phyloP scores from a whole-genome alignment of 2,888 invertebrate genomes.

The Dexiosoma caninum region DNA sequence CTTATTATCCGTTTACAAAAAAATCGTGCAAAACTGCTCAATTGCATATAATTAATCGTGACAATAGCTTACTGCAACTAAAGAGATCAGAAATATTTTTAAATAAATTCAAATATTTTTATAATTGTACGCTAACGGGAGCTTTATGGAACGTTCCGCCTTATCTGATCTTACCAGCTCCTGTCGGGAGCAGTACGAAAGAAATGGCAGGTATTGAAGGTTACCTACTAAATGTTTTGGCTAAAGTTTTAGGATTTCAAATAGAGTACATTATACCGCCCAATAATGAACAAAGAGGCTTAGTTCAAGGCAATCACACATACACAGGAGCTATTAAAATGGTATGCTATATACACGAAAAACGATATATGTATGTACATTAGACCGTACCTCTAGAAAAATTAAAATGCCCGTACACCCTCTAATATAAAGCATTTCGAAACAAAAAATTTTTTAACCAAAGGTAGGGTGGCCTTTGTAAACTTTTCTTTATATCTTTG shows the following conservation, averaged over 20 bases:
- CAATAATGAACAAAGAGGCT: constrained; percentile 65
- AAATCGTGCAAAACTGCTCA: constrained; percentile 24
- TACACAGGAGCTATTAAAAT: constrained; percentile 62
- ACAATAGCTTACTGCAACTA: constrained; percentile 21
- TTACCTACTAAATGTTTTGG: constrained; percentile 38
- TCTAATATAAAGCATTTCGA: too few species aligned
- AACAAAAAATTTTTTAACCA: too few species aligned
- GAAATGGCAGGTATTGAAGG: constrained; percentile 55
- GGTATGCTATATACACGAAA: too few species aligned
- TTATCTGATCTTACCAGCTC: constrained; percentile 39
- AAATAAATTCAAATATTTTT: constrained; percentile 46
- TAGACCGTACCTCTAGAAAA: too few species aligned
- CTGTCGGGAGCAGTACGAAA: background rate
- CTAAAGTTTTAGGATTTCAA: constrained; percentile 31
- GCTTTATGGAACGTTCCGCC: constrained; percentile 64
- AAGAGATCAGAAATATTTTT: constrained; percentile 33
- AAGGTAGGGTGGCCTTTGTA: too few species aligned
- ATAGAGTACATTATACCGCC: constrained; percentile 56
- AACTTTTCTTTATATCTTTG: too few species aligned
- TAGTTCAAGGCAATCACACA: constrained; percentile 44
- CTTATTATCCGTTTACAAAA: constrained; percentile 55
- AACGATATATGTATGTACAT: too few species aligned
- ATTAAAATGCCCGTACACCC: too few species aligned
- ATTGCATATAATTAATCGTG: background rate
- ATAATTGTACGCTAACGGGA: constrained; percentile 44